These are phyloP conservation scores for Melolontha melolontha DNA, from an alignment of 2,888 invertebrate genomes.

Conservation along the genomic window DNA sequence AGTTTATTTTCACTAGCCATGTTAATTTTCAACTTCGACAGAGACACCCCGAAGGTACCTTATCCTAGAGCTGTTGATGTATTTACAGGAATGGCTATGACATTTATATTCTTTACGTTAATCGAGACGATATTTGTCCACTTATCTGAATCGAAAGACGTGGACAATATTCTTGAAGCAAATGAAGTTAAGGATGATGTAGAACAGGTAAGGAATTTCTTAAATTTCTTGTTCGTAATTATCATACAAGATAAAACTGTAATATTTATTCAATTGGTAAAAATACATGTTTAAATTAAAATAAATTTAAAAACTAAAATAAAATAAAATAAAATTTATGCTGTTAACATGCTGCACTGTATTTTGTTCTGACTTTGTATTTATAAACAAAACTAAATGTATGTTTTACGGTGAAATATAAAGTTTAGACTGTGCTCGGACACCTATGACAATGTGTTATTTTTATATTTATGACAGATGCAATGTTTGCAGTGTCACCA, in stretches of 20 bases:
- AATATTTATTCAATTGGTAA: too few relatives aligned
- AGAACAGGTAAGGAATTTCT: slow-evolving; percentile 31
- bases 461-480: too few relatives aligned
- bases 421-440: too few relatives aligned
- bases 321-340: too few relatives aligned
- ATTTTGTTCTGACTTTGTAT: too few relatives aligned
- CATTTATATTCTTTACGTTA: slow-evolving; percentile 45
- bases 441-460: too few relatives aligned
- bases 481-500: too few relatives aligned
- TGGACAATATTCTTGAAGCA: slow-evolving; percentile 1
- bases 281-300: too few relatives aligned
- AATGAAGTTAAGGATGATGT: slow-evolving; percentile 39
- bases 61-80: slow-evolving; percentile 48
- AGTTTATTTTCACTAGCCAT: slow-evolving; percentile 43
- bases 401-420: too few relatives aligned
- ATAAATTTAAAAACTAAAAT: too few relatives aligned
- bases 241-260: not conserved
- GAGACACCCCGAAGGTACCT: slow-evolving; percentile 44
- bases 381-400: too few relatives aligned
- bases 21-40: slow-evolving; percentile 41
- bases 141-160: slow-evolving; percentile 34
- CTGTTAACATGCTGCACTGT: too few relatives aligned
- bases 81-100: slow-evolving; percentile 48
- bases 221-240: not conserved
- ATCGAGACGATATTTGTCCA: slow-evolving; percentile 48